phyloP scores from a whole-genome alignment of 1,140 invertebrate genomes.

The Pollicipes pollicipes region DNA sequence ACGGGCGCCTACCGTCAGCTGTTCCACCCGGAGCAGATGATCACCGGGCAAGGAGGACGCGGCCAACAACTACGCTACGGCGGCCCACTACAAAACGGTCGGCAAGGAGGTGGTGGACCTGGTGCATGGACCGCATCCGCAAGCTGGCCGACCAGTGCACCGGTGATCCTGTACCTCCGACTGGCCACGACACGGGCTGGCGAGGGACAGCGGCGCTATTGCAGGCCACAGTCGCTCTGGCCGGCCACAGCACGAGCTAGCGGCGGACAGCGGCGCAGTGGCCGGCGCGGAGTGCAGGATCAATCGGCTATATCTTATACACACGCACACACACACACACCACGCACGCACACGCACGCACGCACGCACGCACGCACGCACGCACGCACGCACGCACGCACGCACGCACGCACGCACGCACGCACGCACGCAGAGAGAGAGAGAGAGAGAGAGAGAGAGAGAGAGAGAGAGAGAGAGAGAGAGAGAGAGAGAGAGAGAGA shows the following conservation, averaged over 20 bases:
- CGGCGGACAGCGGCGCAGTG: constrained; percentile 32
- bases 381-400: too few relatives aligned
- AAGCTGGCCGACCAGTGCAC: constrained; percentile 56
- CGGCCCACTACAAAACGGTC: constrained; percentile 65
- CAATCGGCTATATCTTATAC: constrained; percentile 48
- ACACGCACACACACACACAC: constrained; percentile 24
- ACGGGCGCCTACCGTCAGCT: constrained; percentile 32
- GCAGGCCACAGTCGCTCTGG: too few relatives aligned
- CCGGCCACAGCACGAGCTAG: constrained; percentile 36
- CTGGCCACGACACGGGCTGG: too few relatives aligned
- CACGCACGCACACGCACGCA: too few relatives aligned
- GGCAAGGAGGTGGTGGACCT: constrained; percentile 70
- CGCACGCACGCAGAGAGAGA: too few relatives aligned
- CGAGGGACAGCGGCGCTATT: too few relatives aligned
- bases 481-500: too few relatives aligned
- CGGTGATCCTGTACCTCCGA: constrained; percentile 46
- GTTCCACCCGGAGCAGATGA: constrained; percentile 38
- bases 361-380: too few relatives aligned
- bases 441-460: too few relatives aligned
- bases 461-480: too few relatives aligned
- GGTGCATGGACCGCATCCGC: constrained; percentile 46
- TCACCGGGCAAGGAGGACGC: constrained; percentile 56
- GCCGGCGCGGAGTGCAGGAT: constrained; percentile 9
- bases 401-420: too few relatives aligned
- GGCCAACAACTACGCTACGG: constrained; percentile 67